Evolutionary conservation across 2,888 invertebrate species (phyloP), one percentile per base, ranked within the genome.

Genomic region (Hydroisotoma schaefferi): DNA sequence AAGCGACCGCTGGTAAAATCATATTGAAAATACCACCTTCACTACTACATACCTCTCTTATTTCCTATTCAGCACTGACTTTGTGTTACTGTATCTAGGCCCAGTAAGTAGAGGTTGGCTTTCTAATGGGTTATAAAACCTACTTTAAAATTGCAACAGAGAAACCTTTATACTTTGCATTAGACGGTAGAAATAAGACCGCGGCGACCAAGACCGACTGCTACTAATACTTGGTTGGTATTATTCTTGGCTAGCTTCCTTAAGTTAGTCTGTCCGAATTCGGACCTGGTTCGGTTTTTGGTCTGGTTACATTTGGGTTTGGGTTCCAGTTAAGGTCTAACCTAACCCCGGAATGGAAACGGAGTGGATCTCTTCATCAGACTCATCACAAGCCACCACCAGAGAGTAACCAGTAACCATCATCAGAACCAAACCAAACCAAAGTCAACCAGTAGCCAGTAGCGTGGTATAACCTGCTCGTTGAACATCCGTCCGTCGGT

Each of bases 231-330:
- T 33, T 33, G 6, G 33, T 15, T 33, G 15, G 33, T 33, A 33
- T 33, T 10, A 15, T 10, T 6, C 33, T 10, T 15, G 8, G 40
- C 40, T 15, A 40, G 20, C 40, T 5, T 15, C 15, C 5, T 40
- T 18, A n/a, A n/a, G n/a, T n/a, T 15, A 40, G n/a, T 46, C 23
- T 46, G 46, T 46, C 46, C 46, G 46, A 46, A 46, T 46, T 46
- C 46, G 46, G 46, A 46, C 46, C 25, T 25, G 12, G 25, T 5
- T 25, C 46, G 46, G 46, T 46, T 10, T 10, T 6, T 12, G 6
- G 18, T 23, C 23, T 46, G 46, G 46, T 40, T 40, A 40, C 40
- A 40, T 40, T 40, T 40, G n/a, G 40, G 40, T 40, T 40, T 40
- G 40, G 40, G 40, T 40, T 40, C 40, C 40, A 40, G 40, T 40